A percentile compares a stretch with the other conserved stretches of the same genome.
Evolutionary conservation across 2,888 invertebrate species (phyloP).

Genomic region (Biston betularia): DNA sequence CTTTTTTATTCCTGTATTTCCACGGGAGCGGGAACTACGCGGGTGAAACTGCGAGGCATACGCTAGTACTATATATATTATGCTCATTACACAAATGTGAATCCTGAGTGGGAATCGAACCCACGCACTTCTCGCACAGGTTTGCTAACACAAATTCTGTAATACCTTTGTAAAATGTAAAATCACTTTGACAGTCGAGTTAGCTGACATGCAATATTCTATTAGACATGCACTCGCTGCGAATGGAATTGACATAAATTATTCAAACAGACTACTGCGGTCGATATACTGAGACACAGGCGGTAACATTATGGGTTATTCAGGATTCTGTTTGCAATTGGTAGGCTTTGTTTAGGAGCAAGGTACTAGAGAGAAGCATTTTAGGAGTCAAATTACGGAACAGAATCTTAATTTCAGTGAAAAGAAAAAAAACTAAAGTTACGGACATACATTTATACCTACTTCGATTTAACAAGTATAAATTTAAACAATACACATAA

Average conservation of each 20-base stretch:
- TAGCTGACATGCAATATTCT: constrained; percentile 30
- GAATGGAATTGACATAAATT: constrained; percentile 63
- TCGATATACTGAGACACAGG: constrained; percentile 69
- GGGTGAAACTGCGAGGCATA: too few relatives aligned
- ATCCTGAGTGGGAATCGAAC: too few relatives aligned
- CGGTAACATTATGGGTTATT: constrained; percentile 63
- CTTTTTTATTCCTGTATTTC: too few relatives aligned
- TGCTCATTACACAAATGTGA: too few relatives aligned
- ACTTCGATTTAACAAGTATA: too few relatives aligned
- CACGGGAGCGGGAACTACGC: too few relatives aligned
- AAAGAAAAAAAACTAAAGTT: neutral
- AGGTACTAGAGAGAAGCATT: neutral
- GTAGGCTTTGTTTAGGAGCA: too few relatives aligned
- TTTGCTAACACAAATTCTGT: neutral
- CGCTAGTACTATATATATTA: too few relatives aligned
- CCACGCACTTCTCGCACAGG: too few relatives aligned
- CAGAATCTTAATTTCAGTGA: neutral
- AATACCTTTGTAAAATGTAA: constrained; percentile 18
- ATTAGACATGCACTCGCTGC: constrained; percentile 51
- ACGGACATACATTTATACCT: too few relatives aligned
- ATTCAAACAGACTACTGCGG: constrained; percentile 64
- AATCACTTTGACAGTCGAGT: constrained; percentile 18
- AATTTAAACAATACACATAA: too few relatives aligned
- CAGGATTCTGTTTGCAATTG: constrained; percentile 60
- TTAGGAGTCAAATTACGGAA: too few relatives aligned